Conservation (phyloP, 2,113 vertebrate species). For the Genyomyrus donnyi region DNA sequence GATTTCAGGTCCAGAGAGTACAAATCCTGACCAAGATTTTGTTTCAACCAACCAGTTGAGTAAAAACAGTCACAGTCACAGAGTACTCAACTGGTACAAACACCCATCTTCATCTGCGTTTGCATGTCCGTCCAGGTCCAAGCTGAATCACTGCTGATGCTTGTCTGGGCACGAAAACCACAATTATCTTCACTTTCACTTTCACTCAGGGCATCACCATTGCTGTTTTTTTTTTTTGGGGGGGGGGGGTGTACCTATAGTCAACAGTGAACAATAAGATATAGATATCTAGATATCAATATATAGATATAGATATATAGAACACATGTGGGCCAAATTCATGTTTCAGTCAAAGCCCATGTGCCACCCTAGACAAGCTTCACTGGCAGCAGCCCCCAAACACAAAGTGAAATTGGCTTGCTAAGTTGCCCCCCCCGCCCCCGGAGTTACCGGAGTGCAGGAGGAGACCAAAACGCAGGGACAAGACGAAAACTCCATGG, state of each 20-base stretch:
- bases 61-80: no score
- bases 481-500: not conserved
- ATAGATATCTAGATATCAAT: no score
- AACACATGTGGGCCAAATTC: not conserved
- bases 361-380: not conserved
- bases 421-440: no score
- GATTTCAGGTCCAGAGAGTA: no score
- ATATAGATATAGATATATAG: not conserved
- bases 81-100: no score
- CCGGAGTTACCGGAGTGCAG: not conserved
- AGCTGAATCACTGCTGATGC: not conserved
- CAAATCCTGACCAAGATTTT: no score
- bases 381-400: not conserved
- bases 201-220: not conserved
- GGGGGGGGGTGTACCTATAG: not conserved
- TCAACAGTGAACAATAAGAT: not conserved
- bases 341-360: not conserved
- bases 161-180: not conserved
- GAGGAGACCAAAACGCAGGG: not conserved
- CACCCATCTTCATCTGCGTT: not conserved
- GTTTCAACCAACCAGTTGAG: no score
- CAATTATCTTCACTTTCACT: not conserved
- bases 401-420: not conserved
- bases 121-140: not conserved
- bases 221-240: not conserved